phyloP scores from a whole-genome alignment of 2,113 vertebrate genomes.

The Nematolebias whitei region DNA sequence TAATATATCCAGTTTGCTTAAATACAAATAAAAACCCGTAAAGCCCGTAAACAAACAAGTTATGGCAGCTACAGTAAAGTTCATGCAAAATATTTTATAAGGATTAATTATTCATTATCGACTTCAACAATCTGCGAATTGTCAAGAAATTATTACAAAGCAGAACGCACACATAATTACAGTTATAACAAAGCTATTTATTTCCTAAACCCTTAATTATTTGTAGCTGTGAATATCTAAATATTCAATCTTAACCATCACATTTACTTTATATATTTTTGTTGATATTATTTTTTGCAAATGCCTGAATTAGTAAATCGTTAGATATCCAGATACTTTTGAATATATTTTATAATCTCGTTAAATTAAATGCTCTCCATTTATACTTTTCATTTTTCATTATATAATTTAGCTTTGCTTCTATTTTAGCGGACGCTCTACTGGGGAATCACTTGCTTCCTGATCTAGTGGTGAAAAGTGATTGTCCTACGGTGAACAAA shows the following conservation, averaged over 20 bases:
- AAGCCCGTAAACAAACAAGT: too few relatives aligned
- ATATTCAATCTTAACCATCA: neutral
- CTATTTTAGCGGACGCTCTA: slow-evolving; percentile 53
- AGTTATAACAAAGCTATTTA: neutral
- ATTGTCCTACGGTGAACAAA: neutral
- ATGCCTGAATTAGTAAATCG: neutral
- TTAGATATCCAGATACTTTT: neutral
- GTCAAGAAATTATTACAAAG: neutral
- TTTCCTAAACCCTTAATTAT: neutral
- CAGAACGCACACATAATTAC: too few relatives aligned
- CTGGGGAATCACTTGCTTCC: slow-evolving; percentile 72
- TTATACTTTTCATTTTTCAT: neutral
- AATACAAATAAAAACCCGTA: too few relatives aligned
- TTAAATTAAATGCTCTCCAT: too few relatives aligned
- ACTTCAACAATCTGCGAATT: neutral
- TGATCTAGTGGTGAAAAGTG: slow-evolving; percentile 32
- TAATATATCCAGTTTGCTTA: too few relatives aligned
- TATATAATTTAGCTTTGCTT: slow-evolving; percentile 20
- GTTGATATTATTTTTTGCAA: neutral
- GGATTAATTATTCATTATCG: neutral
- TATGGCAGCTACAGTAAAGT: too few relatives aligned
- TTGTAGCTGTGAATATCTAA: too few relatives aligned
- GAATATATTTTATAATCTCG: neutral
- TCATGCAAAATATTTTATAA: too few relatives aligned
- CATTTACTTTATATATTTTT: neutral